Percentiles rank a stretch among this genome's conserved stretches.
Evolutionary conservation across 2,888 invertebrate genomes (phyloP).

Genomic region (Gandaritis pyraliata): DNA sequence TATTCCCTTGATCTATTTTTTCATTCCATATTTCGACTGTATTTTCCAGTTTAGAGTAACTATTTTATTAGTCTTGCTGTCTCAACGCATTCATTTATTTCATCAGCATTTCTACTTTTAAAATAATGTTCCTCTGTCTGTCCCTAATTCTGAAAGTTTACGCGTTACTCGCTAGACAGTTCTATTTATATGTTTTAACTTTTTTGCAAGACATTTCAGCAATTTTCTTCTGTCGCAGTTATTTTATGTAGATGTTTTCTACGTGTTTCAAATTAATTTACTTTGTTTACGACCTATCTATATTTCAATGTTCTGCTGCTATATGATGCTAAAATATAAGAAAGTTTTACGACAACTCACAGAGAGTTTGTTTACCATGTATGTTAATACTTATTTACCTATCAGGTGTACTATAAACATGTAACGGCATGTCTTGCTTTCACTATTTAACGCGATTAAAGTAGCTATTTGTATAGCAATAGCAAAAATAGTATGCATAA

Average conservation of each 20-base stretch:
- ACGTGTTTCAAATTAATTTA: background rate
- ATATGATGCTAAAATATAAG: slow-evolving; percentile 18
- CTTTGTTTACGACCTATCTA: background rate
- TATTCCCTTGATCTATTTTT: too few relatives aligned
- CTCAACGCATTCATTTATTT: slow-evolving; percentile 30
- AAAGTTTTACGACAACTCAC: slow-evolving; percentile 31
- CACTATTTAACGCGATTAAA: slow-evolving; percentile 23
- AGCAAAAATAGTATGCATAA: background rate
- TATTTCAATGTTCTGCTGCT: slow-evolving; percentile 2
- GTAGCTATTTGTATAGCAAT: background rate
- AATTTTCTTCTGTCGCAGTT: background rate
- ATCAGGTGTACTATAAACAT: slow-evolving; percentile 24
- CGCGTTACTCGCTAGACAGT: background rate
- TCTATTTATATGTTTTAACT: background rate
- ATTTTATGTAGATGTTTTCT: background rate
- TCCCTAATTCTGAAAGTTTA: slow-evolving; percentile 30
- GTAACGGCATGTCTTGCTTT: slow-evolving; percentile 30
- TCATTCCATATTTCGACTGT: too few relatives aligned
- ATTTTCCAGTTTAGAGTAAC: slow-evolving; percentile 5
- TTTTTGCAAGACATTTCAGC: background rate
- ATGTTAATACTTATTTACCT: slow-evolving; percentile 28
- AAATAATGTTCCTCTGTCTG: slow-evolving; percentile 8
- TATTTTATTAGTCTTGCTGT: slow-evolving; percentile 24
- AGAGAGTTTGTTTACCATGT: slow-evolving; percentile 35
- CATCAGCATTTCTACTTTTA: slow-evolving; percentile 37